Conservation (phyloP, 2,797 vertebrate genomes). For the Limosa lapponica region DNA sequence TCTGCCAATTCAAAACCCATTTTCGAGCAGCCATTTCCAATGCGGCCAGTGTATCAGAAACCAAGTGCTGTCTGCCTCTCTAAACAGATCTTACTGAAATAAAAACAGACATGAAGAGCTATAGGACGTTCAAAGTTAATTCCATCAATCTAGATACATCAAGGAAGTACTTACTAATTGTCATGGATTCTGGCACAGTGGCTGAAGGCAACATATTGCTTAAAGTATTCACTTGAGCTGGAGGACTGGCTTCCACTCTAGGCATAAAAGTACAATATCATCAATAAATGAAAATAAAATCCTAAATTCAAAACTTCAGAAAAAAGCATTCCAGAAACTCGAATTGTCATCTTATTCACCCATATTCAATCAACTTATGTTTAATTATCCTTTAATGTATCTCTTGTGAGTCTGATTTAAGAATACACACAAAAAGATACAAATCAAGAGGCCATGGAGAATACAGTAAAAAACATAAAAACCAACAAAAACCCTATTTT, state of each 20-base stretch:
- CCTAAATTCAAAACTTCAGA: neutral
- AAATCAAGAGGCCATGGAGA: neutral
- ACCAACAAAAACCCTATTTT: neutral
- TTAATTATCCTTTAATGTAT: neutral
- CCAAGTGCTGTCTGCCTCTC: neutral
- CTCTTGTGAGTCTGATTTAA: neutral
- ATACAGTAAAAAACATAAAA: neutral
- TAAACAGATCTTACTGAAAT: neutral
- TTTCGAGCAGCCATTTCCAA: neutral
- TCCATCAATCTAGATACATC: neutral
- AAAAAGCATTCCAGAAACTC: neutral
- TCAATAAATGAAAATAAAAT: conserved; percentile 15
- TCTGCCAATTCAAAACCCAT: neutral
- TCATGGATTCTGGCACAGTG: conserved; percentile 91
- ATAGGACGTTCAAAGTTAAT: neutral
- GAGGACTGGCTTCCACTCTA: conserved; percentile 87
- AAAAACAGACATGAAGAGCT: neutral
- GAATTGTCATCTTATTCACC: neutral
- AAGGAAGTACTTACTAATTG: conserved; percentile 86
- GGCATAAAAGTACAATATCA: conserved; percentile 25
- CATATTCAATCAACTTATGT: neutral
- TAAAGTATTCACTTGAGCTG: conserved; percentile 73
- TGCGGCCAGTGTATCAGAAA: neutral
- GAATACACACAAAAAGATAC: neutral
- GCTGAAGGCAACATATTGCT: conserved; percentile 79